A percentile compares a stretch with the other conserved stretches of the same genome.
Conservation (phyloP, 2,797 vertebrate genomes). For the Limosa lapponica region DNA sequence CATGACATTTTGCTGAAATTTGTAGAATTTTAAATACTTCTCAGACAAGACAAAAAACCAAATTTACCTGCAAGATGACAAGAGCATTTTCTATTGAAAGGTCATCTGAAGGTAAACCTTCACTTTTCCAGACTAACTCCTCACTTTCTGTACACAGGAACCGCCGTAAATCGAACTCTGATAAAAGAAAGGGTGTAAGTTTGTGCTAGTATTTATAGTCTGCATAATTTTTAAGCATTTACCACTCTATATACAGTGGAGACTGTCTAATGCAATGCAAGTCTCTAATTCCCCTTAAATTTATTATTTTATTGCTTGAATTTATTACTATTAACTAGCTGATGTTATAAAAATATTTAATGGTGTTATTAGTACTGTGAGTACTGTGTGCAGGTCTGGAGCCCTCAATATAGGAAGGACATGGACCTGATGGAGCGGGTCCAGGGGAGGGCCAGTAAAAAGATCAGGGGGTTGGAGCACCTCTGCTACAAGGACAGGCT, state of each 20-base stretch:
- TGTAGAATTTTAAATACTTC: not conserved
- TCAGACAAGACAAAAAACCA: not conserved
- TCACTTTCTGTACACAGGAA: conserved; percentile 97
- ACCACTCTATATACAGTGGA: not conserved
- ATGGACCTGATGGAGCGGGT: no score
- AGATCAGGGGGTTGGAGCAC: no score
- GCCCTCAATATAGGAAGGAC: no score
- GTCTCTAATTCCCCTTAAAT: not conserved
- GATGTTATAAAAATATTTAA: not conserved
- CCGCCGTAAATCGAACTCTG: conserved; percentile 91
- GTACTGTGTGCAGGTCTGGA: no score
- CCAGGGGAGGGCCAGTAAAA: no score
- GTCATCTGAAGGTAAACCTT: conserved; percentile 96
- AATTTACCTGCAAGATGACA: conserved; percentile 92
- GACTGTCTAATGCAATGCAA: not conserved
- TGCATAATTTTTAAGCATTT: not conserved
- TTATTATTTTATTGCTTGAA: not conserved
- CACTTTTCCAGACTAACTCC: conserved; percentile 97
- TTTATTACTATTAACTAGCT: not conserved
- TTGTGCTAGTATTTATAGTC: not conserved
- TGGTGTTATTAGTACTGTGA: not conserved
- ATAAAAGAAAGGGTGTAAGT: not conserved
- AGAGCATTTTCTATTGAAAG: conserved; percentile 98
- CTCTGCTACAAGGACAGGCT: no score
- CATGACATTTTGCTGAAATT: not conserved